A percentile compares a stretch with the other conserved stretches of the same genome.
These are phyloP conservation scores for Chelidonichthys spinosus DNA, from an alignment of 2,797 vertebrate genomes.

Conservation along the genomic window DNA sequence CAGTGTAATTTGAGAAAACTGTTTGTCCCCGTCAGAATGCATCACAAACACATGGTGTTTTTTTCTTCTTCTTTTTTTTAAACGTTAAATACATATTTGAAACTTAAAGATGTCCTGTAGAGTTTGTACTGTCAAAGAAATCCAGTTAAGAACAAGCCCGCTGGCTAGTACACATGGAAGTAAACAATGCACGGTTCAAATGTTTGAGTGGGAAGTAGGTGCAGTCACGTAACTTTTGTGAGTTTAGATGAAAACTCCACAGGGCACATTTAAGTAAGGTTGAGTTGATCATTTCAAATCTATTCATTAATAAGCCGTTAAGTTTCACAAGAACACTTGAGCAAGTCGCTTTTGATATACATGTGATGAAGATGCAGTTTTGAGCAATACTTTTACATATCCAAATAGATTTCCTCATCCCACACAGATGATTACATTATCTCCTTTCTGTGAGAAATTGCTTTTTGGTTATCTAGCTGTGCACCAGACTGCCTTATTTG, in stretches of 20 bases:
- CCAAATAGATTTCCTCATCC: slow-evolving; percentile 5
- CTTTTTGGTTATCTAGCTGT: slow-evolving; percentile 17
- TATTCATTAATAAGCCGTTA: not conserved
- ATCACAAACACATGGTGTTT: slow-evolving; percentile 19
- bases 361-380: slow-evolving; percentile 7
- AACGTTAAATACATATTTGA: not conserved
- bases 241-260: slow-evolving; percentile 11
- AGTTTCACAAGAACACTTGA: not conserved
- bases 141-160: not conserved
- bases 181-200: not conserved
- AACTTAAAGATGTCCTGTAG: slow-evolving; percentile 23
- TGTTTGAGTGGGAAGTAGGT: not conserved
- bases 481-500: slow-evolving; percentile 14
- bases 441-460: slow-evolving; percentile 1
- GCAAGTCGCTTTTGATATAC: slow-evolving; percentile 1
- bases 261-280: slow-evolving; percentile 19
- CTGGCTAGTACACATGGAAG: not conserved
- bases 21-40: slow-evolving; percentile 10
- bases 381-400: not conserved
- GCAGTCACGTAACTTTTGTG: not conserved
- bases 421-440: slow-evolving; percentile 2
- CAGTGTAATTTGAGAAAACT: slow-evolving; percentile 40
- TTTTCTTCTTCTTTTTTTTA: not conserved
- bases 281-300: not conserved
- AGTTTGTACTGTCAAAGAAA: not conserved